phyloP scores from a whole-genome alignment of 1,140 invertebrate genomes.

The Nilaparvata lugens region DNA sequence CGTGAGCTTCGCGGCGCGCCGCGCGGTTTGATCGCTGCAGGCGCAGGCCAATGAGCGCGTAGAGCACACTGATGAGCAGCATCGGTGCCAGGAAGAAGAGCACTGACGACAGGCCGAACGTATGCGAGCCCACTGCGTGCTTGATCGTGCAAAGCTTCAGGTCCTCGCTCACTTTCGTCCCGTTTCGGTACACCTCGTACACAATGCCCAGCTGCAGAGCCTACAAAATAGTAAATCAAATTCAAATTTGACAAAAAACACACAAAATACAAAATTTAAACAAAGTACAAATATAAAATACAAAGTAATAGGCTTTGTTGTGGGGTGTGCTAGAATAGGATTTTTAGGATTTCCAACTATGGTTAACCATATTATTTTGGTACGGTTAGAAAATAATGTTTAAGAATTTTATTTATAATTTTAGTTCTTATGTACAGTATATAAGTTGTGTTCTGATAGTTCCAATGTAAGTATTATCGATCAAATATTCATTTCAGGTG shows the following conservation, averaged over 20 bases:
- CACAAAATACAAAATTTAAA: not conserved
- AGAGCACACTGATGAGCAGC: slow-evolving; percentile 75
- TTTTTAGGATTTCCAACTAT: too few species aligned
- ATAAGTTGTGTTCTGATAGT: not conserved
- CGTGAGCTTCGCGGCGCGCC: not conserved
- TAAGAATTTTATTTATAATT: not conserved
- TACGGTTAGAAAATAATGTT: not conserved
- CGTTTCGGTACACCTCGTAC: slow-evolving; percentile 37
- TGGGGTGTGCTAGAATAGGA: too few species aligned
- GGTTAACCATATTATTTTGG: too few species aligned
- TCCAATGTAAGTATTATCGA: not conserved
- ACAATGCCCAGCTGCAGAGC: slow-evolving; percentile 62
- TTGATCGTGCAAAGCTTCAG: slow-evolving; percentile 35
- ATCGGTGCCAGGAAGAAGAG: slow-evolving; percentile 80
- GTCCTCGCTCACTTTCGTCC: slow-evolving; percentile 31
- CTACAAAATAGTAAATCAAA: slow-evolving; percentile 32
- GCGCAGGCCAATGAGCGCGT: slow-evolving; percentile 69
- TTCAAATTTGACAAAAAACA: not conserved
- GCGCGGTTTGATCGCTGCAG: slow-evolving; percentile 44
- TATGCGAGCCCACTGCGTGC: slow-evolving; percentile 43
- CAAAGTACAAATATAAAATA: not conserved
- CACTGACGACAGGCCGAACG: slow-evolving; percentile 74
- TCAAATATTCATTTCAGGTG: not conserved
- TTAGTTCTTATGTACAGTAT: not conserved
- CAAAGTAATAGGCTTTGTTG: not conserved